Evolutionary conservation across 2,888 invertebrate species (phyloP).

Genomic region (Dilophus febrilis): DNA sequence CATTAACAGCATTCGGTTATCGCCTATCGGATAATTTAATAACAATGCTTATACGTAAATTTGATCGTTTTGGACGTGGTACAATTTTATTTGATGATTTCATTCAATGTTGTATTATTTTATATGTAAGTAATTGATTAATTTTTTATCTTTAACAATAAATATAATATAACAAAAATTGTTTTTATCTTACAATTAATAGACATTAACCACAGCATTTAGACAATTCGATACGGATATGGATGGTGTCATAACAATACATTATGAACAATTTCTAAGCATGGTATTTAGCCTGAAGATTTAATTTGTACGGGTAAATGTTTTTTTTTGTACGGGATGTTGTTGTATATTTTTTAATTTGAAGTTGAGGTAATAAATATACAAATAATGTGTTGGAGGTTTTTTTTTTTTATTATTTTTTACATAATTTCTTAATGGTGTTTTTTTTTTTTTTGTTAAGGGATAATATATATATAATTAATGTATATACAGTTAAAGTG

Average conservation of each 20-base stretch:
- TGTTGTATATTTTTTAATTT: too few relatives aligned
- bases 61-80: slow-evolving; percentile 81
- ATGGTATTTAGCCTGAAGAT: slow-evolving; percentile 76
- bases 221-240: slow-evolving; percentile 77
- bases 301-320: too few relatives aligned
- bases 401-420: too few relatives aligned
- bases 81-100: slow-evolving; percentile 96
- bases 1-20: slow-evolving; percentile 80
- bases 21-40: slow-evolving; percentile 68
- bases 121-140: slow-evolving; percentile 57
- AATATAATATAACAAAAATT: neutral
- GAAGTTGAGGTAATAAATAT: too few relatives aligned
- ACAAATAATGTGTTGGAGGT: too few relatives aligned
- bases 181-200: slow-evolving; percentile 25
- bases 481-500: too few relatives aligned
- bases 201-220: slow-evolving; percentile 83
- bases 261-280: slow-evolving; percentile 87
- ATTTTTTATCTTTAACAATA: neutral
- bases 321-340: too few relatives aligned
- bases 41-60: slow-evolving; percentile 70
- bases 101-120: slow-evolving; percentile 85
- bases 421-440: too few relatives aligned
- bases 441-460: too few relatives aligned
- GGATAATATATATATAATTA: too few relatives aligned
- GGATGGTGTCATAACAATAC: slow-evolving; percentile 88